phyloP scores from a whole-genome alignment of 2,113 vertebrate genomes.

The Nothobranchius kuhntae region DNA sequence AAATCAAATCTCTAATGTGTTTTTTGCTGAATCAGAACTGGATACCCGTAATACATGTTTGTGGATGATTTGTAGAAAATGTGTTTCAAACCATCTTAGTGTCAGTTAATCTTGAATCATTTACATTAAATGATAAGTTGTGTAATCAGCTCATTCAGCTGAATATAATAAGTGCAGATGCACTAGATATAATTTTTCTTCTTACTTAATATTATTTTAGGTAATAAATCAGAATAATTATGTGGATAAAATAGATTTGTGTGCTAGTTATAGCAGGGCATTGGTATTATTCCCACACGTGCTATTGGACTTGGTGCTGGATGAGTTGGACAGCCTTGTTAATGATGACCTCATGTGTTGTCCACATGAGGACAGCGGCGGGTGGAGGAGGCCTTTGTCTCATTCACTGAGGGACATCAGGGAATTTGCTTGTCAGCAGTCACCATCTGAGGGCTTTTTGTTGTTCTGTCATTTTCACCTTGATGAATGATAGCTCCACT shows the following conservation, averaged over 20 bases:
- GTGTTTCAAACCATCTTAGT: no score
- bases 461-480: constrained; percentile 17
- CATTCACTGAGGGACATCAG: constrained; percentile 24
- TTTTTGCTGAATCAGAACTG: no score
- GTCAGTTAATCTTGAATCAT: no score
- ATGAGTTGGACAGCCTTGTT: constrained; percentile 20
- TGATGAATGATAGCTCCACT: constrained; percentile 47
- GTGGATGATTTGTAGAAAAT: no score
- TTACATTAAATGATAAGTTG: no score
- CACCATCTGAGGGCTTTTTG: constrained; percentile 34
- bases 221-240: neutral
- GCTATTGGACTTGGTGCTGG: constrained; percentile 1
- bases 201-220: neutral
- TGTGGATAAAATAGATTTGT: no score
- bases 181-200: no score
- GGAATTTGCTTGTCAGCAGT: constrained; percentile 41
- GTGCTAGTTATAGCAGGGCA: neutral
- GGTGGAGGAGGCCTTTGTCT: constrained; percentile 20
- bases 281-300: neutral
- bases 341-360: constrained; percentile 64
- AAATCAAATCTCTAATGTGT: no score
- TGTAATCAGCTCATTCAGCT: no score
- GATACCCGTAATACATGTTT: no score
- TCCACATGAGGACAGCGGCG: constrained; percentile 43
- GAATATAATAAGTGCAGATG: no score